These are phyloP conservation scores for Lasiommata megera DNA, from an alignment of 2,888 invertebrate genomes.

Conservation along the genomic window DNA sequence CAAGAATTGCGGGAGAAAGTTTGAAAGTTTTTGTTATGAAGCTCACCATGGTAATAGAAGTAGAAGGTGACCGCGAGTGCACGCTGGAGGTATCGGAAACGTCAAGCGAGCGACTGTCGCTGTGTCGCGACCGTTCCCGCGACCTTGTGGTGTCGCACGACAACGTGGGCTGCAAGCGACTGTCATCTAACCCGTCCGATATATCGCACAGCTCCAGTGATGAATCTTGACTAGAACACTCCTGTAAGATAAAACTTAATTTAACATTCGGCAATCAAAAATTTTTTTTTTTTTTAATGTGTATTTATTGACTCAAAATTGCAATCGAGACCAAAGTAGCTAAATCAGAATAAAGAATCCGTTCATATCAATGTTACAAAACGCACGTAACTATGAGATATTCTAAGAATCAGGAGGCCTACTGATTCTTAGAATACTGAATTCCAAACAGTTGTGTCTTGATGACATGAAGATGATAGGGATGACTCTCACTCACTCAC, in stretches of 20 bases:
- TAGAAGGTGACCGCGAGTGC: conserved; percentile 71
- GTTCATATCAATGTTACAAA: no score
- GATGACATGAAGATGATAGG: no score
- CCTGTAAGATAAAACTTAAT: conserved; percentile 49
- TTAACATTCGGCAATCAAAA: background rate
- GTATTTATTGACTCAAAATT: no score
- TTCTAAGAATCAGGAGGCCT: no score
- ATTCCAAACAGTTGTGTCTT: no score
- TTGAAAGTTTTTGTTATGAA: background rate
- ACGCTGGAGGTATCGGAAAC: conserved; percentile 72
- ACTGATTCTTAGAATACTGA: no score
- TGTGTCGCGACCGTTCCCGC: conserved; percentile 68
- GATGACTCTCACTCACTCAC: no score
- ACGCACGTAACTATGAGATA: no score
- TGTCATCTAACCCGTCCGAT: conserved; percentile 64
- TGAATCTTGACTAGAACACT: conserved; percentile 79
- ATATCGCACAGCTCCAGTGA: conserved; percentile 74
- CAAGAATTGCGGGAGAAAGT: background rate
- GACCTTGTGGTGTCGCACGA: conserved; percentile 70
- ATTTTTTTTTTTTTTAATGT: no score
- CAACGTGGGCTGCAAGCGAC: conserved; percentile 71
- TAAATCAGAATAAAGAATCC: no score
- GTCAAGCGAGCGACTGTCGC: conserved; percentile 72
- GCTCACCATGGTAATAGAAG: conserved; percentile 69
- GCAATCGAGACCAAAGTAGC: no score